Percentiles rank a stretch among this genome's conserved stretches.
Conservation (phyloP, 2,797 vertebrate species). For the Arnoldichthys spilopterus region DNA sequence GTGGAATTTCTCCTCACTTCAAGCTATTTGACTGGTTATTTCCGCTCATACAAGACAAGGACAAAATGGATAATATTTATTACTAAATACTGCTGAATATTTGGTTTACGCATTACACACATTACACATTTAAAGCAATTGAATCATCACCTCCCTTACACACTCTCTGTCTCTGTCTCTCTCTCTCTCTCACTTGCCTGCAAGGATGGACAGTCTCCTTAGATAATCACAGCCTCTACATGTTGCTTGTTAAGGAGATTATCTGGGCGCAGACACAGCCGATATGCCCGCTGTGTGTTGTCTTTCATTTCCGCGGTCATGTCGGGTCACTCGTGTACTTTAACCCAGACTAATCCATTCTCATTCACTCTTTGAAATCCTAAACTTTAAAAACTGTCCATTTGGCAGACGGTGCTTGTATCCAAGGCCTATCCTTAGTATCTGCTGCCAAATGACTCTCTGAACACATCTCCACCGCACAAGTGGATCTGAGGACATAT, state of each 20-base stretch:
- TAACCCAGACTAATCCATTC: not conserved
- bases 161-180: not conserved
- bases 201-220: constrained; percentile 11
- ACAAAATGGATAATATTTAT: too few relatives aligned
- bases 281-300: not conserved
- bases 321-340: not conserved
- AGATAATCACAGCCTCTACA: not conserved
- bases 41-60: too few relatives aligned
- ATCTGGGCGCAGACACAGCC: constrained; percentile 5
- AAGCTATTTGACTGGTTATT: too few relatives aligned
- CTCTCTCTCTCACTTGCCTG: not conserved
- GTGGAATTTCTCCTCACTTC: too few relatives aligned
- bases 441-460: constrained; percentile 16
- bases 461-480: not conserved
- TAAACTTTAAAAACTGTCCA: not conserved
- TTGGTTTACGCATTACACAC: too few relatives aligned
- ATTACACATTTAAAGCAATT: too few relatives aligned
- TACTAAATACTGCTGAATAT: too few relatives aligned
- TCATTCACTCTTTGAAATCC: not conserved
- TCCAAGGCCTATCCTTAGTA: not conserved
- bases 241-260: constrained; percentile 25
- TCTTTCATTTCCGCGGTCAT: not conserved
- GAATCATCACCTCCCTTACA: not conserved
- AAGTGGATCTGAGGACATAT: not conserved
- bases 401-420: constrained; percentile 5